phyloP scores from a whole-genome alignment of 2,113 vertebrate species.

The Hylia prasina region DNA sequence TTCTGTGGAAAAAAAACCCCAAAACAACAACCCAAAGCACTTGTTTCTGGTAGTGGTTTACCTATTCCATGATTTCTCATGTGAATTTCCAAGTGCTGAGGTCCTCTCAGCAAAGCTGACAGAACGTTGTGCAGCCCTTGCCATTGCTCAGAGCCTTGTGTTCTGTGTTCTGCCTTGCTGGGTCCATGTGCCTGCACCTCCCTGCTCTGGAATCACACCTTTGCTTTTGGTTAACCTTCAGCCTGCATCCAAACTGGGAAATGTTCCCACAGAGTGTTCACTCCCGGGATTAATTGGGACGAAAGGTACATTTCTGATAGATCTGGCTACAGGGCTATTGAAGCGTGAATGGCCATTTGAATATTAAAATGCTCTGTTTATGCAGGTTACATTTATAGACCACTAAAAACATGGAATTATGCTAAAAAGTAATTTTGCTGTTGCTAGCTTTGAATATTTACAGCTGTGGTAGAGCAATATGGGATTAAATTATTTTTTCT shows the following conservation, averaged over 20 bases:
- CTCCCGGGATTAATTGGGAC: fast-evolving
- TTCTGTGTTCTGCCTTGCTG: background rate
- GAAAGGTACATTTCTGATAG: background rate
- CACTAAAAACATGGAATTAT: background rate
- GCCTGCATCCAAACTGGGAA: background rate
- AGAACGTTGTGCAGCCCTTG: background rate
- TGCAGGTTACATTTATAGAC: background rate
- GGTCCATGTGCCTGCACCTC: background rate
- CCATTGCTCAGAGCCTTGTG: fast-evolving
- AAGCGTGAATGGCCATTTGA: background rate
- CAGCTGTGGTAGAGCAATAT: background rate
- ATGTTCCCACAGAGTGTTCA: background rate
- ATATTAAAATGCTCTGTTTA: background rate
- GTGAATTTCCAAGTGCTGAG: background rate
- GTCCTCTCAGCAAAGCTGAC: background rate
- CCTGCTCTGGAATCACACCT: background rate
- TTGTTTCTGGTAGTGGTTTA: background rate
- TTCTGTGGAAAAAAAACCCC: background rate
- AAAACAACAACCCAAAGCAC: fast-evolving
- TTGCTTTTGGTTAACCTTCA: background rate
- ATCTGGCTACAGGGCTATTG: background rate
- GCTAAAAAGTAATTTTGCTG: background rate
- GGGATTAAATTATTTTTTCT: background rate
- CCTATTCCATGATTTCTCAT: background rate
- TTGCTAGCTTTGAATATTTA: background rate